Evolutionary conservation across 2,888 invertebrate genomes (phyloP).

Genomic region (Thalpophila matura): DNA sequence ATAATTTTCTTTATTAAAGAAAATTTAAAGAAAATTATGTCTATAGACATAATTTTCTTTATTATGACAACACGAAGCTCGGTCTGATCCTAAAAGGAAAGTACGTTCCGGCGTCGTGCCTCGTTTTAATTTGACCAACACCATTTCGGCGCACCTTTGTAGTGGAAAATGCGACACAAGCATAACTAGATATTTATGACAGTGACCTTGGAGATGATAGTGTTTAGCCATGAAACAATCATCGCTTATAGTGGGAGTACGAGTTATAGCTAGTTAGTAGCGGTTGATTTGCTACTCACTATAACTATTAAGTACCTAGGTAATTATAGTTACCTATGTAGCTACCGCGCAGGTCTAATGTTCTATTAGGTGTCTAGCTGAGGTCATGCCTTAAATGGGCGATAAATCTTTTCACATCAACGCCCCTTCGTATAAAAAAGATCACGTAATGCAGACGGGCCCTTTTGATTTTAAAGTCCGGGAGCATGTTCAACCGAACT

Average conservation of each 20-base stretch:
- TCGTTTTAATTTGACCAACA: conserved; percentile 67
- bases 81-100: conserved; percentile 59
- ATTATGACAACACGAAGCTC: too few species aligned
- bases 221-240: conserved; percentile 26
- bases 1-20: too few species aligned
- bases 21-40: conserved; percentile 64
- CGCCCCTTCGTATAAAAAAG: conserved; percentile 24
- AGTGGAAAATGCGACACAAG: conserved; percentile 33
- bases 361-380: conserved; percentile 17
- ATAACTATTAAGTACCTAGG: conserved; percentile 37
- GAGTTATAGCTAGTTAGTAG: not conserved
- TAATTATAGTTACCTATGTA: conserved; percentile 21
- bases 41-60: too few species aligned
- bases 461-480: not conserved
- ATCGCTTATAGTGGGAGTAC: conserved; percentile 5
- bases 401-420: conserved; percentile 32
- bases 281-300: conserved; percentile 12
- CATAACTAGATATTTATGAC: conserved; percentile 31
- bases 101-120: conserved; percentile 53
- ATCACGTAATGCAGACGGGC: not conserved
- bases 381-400: conserved; percentile 37
- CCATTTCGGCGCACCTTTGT: conserved; percentile 62
- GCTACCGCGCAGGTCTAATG: conserved; percentile 26
- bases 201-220: conserved; percentile 31
- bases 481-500: not conserved